phyloP scores from a whole-genome alignment of 2,797 vertebrate species.

The Sebastes itinus region DNA sequence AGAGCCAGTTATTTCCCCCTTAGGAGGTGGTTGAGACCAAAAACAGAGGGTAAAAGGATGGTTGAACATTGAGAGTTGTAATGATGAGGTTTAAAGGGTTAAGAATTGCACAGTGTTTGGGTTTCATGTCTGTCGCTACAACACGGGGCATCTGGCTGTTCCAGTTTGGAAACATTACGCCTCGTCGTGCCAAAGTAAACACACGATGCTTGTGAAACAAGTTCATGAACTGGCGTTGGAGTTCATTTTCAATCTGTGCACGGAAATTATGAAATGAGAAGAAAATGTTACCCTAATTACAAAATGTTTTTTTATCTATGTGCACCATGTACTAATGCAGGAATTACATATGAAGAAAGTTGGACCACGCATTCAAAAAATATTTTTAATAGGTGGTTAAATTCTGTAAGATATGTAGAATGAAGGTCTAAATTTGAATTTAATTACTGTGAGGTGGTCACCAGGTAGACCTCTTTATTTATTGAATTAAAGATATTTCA shows the following conservation, averaged over 20 bases:
- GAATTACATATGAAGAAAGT: background rate
- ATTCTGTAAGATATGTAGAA: background rate
- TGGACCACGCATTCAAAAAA: background rate
- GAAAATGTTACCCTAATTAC: background rate
- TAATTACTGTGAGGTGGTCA: background rate
- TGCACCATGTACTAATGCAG: background rate
- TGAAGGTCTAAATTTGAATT: background rate
- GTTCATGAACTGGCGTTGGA: background rate
- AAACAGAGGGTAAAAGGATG: background rate
- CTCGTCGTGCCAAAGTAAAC: constrained; percentile 27
- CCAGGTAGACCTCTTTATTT: background rate
- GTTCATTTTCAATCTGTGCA: background rate
- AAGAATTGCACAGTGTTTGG: background rate
- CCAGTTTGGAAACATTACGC: constrained; percentile 13
- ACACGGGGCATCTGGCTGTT: constrained; percentile 20
- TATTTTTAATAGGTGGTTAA: background rate
- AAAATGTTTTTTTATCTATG: background rate
- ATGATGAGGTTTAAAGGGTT: background rate
- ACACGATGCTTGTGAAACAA: background rate
- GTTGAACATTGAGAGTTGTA: background rate
- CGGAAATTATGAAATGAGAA: background rate
- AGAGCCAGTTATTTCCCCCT: background rate
- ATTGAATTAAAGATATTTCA: background rate
- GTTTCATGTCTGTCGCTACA: background rate
- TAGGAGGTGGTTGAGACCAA: background rate